These are phyloP conservation scores for Panurus biarmicus DNA, from an alignment of 2,113 vertebrate genomes.

Conservation along the genomic window DNA sequence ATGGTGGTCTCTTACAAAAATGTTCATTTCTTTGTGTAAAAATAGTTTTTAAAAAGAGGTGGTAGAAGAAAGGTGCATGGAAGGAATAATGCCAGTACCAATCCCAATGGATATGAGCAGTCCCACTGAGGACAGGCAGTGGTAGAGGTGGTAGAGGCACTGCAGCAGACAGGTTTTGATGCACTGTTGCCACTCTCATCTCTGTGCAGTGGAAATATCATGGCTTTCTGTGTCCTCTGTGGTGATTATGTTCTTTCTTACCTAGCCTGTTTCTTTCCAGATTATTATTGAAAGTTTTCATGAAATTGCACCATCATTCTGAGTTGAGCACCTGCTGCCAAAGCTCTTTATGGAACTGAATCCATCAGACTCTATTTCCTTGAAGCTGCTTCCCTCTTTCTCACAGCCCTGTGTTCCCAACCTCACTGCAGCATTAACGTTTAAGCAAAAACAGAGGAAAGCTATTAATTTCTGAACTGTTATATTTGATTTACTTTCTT, in stretches of 20 bases:
- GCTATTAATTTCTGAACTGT: not conserved
- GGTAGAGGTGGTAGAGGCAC: not conserved
- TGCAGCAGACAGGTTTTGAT: not conserved
- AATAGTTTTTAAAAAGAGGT: not conserved
- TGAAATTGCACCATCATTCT: not conserved
- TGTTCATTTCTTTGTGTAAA: not conserved
- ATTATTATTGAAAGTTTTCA: not conserved
- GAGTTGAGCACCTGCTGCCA: not conserved
- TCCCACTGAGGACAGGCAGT: not conserved
- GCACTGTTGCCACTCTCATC: not conserved
- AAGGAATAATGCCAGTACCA: not conserved
- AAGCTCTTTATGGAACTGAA: not conserved
- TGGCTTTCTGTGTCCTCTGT: not conserved
- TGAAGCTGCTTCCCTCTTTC: conserved; percentile 2
- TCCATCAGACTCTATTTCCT: not conserved
- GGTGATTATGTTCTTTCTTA: not conserved
- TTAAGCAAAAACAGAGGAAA: not conserved
- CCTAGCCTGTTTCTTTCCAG: not conserved
- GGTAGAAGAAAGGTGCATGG: not conserved
- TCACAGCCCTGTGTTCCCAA: not conserved
- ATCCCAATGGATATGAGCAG: not conserved
- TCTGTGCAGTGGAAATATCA: not conserved
- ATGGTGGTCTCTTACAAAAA: not conserved
- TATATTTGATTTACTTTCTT: not conserved
- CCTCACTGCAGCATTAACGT: not conserved